Percentiles rank a stretch among this genome's conserved stretches.
Evolutionary conservation across 1,140 invertebrate genomes (phyloP).

Genomic region (Drosophila orosa): DNA sequence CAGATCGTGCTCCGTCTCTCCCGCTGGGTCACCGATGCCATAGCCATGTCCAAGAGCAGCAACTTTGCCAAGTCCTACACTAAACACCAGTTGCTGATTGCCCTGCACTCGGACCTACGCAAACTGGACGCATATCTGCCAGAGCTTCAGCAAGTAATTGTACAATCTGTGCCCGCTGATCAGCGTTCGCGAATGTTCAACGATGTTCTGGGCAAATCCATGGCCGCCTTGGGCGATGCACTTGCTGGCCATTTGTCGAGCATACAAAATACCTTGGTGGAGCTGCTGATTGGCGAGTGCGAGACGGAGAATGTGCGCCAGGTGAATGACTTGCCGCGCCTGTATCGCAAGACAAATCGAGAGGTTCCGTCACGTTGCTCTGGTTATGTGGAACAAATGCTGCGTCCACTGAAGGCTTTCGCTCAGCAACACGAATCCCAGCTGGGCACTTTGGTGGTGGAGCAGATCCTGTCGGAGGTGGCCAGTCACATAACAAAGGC

Average conservation of each 20-base stretch:
- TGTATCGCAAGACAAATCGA: slow-evolving; percentile 96
- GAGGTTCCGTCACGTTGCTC: slow-evolving; percentile 92
- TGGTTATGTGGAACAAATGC: slow-evolving; percentile 89
- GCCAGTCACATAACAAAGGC: slow-evolving; percentile 88
- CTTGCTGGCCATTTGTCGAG: slow-evolving; percentile 41
- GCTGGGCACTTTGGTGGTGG: slow-evolving; percentile 85
- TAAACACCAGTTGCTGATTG: slow-evolving; percentile 58
- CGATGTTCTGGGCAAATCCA: slow-evolving; percentile 63
- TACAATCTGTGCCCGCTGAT: slow-evolving; percentile 40
- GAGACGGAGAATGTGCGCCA: slow-evolving; percentile 74
- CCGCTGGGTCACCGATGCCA: slow-evolving; percentile 87
- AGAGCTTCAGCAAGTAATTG: slow-evolving; percentile 48
- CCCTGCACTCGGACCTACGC: slow-evolving; percentile 66
- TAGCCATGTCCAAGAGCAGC: slow-evolving; percentile 37
- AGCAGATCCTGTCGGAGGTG: slow-evolving; percentile 85
- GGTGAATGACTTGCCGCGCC: slow-evolving; percentile 95
- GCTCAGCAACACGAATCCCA: slow-evolving; percentile 85
- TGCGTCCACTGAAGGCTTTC: slow-evolving; percentile 88
- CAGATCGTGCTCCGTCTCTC: slow-evolving; percentile 92
- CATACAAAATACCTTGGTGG: slow-evolving; percentile 62
- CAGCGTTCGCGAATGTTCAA: slow-evolving; percentile 46
- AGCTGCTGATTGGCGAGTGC: slow-evolving; percentile 71
- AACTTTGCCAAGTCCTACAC: slow-evolving; percentile 42
- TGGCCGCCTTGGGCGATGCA: slow-evolving; percentile 48
- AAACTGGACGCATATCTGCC: slow-evolving; percentile 62